Base-by-base conservation (phyloP, 2,888 invertebrate genomes). In the Stramonita haemastoma region DNA sequence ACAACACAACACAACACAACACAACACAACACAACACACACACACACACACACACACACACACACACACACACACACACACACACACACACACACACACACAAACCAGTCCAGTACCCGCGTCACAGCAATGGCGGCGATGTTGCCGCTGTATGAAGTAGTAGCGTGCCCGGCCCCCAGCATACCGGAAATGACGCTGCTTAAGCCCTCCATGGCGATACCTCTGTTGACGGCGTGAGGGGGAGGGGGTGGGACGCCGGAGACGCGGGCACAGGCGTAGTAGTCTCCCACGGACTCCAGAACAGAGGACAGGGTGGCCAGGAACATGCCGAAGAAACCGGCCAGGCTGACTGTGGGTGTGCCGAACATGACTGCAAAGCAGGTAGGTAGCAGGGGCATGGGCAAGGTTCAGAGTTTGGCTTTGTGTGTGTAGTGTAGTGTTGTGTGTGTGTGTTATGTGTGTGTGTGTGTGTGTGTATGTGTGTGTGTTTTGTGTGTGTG, bases 321-420 rank as follows among this genome's bases (percentile, higher is more conserved):
- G 2, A 93, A 86, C 79, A 94, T 93, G 0, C 94, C 94, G 8
- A 93, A 90, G 84, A 93, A 92, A 66, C 93, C 91, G 0, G 93
- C 92, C 8, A 91, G 86, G 90, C 91, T 93, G 89, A 94, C 91
- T 1, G 89, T 91, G 0, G 94, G 94, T 0, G 91, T 22, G 34
- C 94, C 94, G 87, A 93, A 94, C 89, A 94, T 93, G 90, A 95
- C 95, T 95, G 90, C 98, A 13, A 85, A 15, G 17, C 29, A 29
- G 0, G 0, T 26, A 1, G 8, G 26, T 6, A 1, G 66, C 0
- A 0, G 66, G 66, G 19, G 17, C 13, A 60, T 60, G 13, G 60
- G 13, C 19, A 60, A 60, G 0, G 60, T 60, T 13, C 57, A 57
- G 57, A 17, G 11, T 13, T 13, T 13, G 57, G 57, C 15, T 8